These are phyloP conservation scores for Upupa epops DNA, from an alignment of 2,113 vertebrate genomes.

Conservation along the genomic window DNA sequence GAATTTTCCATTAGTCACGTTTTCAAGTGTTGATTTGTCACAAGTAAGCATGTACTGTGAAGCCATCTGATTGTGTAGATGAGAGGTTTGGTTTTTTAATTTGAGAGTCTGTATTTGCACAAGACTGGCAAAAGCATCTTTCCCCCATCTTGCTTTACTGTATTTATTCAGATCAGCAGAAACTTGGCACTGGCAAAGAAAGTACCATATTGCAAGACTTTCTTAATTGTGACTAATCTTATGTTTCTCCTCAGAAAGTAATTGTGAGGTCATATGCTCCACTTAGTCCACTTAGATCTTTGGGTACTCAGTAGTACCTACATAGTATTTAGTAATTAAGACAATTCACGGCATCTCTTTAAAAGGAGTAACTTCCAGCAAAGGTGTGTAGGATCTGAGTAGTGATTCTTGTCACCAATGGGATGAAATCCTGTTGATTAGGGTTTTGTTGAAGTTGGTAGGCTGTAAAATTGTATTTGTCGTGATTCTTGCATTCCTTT, in stretches of 20 bases:
- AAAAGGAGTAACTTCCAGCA: neutral
- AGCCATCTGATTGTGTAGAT: neutral
- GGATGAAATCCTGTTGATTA: neutral
- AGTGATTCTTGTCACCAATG: neutral
- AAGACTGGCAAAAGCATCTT: neutral
- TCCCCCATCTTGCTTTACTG: neutral
- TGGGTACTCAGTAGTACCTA: neutral
- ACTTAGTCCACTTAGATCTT: neutral
- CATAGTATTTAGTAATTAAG: neutral
- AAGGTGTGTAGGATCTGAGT: neutral
- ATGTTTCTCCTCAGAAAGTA: neutral
- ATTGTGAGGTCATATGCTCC: neutral
- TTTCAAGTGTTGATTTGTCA: neutral
- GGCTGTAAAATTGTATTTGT: neutral
- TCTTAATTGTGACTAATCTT: neutral
- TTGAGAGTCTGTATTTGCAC: neutral
- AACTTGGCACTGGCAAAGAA: neutral
- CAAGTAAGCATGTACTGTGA: neutral
- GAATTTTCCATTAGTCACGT: neutral
- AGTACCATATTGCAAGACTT: neutral
- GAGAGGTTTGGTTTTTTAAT: neutral
- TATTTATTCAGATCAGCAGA: neutral
- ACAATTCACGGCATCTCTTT: neutral
- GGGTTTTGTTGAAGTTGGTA: neutral
- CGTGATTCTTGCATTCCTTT: neutral